Evolutionary conservation across 2,888 invertebrate species (phyloP), one percentile per base, ranked within the genome.

Genomic region (Nomada ferruginata): DNA sequence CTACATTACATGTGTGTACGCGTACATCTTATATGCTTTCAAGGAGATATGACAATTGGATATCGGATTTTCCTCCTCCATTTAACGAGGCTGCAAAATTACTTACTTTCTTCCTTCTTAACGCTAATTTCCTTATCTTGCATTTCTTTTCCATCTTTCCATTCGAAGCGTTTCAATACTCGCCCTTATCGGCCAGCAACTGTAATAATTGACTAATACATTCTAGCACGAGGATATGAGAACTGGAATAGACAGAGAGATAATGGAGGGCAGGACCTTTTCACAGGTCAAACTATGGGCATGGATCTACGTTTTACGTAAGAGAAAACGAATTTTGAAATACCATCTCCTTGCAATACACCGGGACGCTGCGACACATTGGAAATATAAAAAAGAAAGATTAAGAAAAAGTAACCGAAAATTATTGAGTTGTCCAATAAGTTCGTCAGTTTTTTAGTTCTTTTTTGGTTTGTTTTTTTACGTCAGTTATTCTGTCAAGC

Each of bases 191-290:
- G 87, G 89, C 89, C 89, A 89, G 87, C 82, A 82, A 85, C 87
- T 82, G 87, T 71, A 74, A 76, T 87, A 89, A 89, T 89, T 87
- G 86, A 89, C 87, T 89, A 90, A 91, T 88, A 88, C 88, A 89
- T 89, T 90, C 80, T 73, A 78, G 71, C 65, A 71, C 83, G 73
- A 75, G 86, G 82, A 87, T 83, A 71, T 79, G 81, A 83, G 7
- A 77, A 88, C 89, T 87, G 68, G 55, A 65, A 29, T 72, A 36
- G 55, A 52, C 36, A 52, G 15, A 9, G 50, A 4, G 1, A 20
- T 18, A 50, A n/a, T 20, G 26, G 57, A 55, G 55, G 44, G 47
- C 52, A 72, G 68, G 57, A 64, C 18, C 61, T 63, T 29, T 44
- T 15, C 42, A 23, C 9, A 5, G 18, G 55, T 52, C 29, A 64